Conservation (phyloP, 2,797 vertebrate species). For the Pogoniulus pusillus region DNA sequence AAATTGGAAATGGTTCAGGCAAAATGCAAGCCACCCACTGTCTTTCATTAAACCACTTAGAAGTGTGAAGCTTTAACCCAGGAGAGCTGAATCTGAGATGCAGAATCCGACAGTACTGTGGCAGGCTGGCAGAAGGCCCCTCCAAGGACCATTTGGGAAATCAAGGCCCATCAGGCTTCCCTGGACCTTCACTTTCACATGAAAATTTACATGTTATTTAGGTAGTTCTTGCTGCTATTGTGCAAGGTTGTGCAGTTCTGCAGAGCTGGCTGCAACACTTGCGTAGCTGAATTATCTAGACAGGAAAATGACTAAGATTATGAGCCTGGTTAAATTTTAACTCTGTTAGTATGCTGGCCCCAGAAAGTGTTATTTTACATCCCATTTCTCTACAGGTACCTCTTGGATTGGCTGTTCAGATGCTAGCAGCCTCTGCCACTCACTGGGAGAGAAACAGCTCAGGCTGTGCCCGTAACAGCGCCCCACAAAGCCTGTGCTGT, state of each 20-base stretch:
- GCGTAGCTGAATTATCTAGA: background rate
- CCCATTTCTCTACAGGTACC: background rate
- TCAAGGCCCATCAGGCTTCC: background rate
- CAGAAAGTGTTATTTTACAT: background rate
- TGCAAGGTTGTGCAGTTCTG: background rate
- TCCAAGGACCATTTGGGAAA: background rate
- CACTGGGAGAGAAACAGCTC: background rate
- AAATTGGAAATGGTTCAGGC: background rate
- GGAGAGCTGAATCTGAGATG: background rate
- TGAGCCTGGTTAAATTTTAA: background rate
- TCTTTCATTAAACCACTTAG: slow-evolving; percentile 41
- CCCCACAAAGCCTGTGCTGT: background rate
- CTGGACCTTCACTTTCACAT: background rate
- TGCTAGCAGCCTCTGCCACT: accelerated
- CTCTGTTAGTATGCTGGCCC: background rate
- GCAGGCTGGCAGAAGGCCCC: slow-evolving; percentile 21
- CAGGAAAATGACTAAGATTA: background rate
- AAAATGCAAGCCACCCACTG: background rate
- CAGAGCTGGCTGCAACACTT: background rate
- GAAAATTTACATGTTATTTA: background rate
- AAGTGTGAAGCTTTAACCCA: slow-evolving; percentile 8
- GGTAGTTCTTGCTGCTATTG: background rate
- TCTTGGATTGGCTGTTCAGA: background rate
- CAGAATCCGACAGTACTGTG: background rate
- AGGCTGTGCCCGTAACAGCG: background rate